phyloP scores from a whole-genome alignment of 2,113 vertebrate species.

The Chrysemys picta region DNA sequence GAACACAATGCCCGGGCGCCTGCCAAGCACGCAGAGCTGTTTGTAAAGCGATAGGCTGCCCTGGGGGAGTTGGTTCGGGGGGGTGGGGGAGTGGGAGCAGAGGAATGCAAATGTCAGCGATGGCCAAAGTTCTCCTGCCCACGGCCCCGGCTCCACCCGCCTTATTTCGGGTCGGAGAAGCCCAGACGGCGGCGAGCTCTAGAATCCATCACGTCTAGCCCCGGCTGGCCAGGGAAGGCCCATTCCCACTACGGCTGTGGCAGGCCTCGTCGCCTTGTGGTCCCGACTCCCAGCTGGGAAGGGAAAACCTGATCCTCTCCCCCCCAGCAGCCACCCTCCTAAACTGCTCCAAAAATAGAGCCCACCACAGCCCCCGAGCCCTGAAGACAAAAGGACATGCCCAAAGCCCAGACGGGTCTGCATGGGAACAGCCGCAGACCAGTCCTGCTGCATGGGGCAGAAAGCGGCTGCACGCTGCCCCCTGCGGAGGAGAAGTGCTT shows the following conservation, averaged over 20 bases:
- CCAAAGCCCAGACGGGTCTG: no score
- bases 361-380: not conserved
- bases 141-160: not conserved
- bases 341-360: not conserved
- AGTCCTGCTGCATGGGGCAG: not conserved
- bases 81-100: no score
- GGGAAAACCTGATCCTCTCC: not conserved
- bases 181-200: not conserved
- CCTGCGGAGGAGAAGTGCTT: not conserved
- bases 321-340: not conserved
- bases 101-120: not conserved
- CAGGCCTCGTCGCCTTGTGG: no score
- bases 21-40: not conserved
- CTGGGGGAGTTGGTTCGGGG: not conserved
- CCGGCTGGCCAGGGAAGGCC: not conserved
- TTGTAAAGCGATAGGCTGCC: no score
- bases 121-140: not conserved
- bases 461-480: not conserved
- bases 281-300: not conserved
- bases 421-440: not conserved
- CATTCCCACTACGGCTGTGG: not conserved
- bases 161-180: not conserved
- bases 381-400: not conserved
- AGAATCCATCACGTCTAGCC: not conserved
- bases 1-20: no score